These are phyloP conservation scores for Sebastes reedi DNA, from an alignment of 2,797 vertebrate genomes.

Conservation along the genomic window DNA sequence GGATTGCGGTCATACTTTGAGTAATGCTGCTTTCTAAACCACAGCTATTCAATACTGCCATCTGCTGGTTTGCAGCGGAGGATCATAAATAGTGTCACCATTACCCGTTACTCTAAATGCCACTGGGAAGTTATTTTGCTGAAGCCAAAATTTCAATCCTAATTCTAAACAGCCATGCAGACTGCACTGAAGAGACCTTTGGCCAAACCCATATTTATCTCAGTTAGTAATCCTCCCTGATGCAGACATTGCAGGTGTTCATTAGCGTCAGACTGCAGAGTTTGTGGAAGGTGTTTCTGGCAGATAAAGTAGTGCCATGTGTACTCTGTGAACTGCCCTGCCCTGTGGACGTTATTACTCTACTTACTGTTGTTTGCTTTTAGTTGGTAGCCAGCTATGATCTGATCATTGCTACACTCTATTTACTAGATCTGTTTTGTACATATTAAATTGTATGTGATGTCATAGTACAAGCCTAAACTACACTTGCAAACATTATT, in stretches of 20 bases:
- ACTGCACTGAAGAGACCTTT: not conserved
- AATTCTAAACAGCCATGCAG: constrained; percentile 2
- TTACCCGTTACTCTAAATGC: not conserved
- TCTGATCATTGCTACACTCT: not conserved
- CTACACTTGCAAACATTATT: not conserved
- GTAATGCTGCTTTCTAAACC: not conserved
- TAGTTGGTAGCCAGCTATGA: not conserved
- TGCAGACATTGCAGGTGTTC: constrained; percentile 13
- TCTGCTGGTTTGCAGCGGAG: constrained; percentile 63
- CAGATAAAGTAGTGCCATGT: constrained; percentile 38
- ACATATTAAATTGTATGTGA: not conserved
- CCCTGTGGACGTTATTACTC: constrained; percentile 12
- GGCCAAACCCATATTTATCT: not conserved
- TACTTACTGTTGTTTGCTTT: constrained; percentile 7
- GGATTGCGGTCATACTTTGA: constrained; percentile 38
- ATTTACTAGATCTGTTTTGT: not conserved
- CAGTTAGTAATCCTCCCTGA: constrained; percentile 14
- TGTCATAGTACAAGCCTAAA: not conserved
- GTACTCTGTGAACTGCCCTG: constrained; percentile 16
- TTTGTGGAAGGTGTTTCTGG: constrained; percentile 59
- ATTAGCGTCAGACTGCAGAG: constrained; percentile 3
- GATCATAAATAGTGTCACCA: not conserved
- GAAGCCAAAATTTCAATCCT: not conserved
- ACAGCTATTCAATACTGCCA: constrained; percentile 77
- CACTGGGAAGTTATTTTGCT: not conserved